Evolutionary conservation across 2,888 invertebrate genomes (phyloP), one percentile per base, ranked within the genome.

Genomic region (Cactoblastis cactorum): DNA sequence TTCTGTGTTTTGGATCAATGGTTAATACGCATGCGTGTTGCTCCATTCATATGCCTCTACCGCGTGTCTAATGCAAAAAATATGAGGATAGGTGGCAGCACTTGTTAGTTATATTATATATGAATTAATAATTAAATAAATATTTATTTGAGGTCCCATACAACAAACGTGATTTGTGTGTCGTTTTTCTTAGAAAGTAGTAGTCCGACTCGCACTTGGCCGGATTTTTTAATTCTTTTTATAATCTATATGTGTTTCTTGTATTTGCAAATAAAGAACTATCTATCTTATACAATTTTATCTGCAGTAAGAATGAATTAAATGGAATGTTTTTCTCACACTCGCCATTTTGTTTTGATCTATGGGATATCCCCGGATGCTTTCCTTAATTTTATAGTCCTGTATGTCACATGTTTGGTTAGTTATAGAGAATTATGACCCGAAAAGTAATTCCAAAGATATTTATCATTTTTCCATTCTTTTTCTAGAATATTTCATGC

Each of bases 1-100:
- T 68, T 62, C 62, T 62, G 70, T 69, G 62, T 62, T 55, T 58
- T 67, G 83, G 86, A 87, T 88, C 87, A 76, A 88, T 88, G 74
- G 57, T 59, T 62, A 76, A 61, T 77, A 76, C 86, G 87, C 87
- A 80, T 72, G 87, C 87, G 87, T 75, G 74, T 55, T 80, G 62
- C 58, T 64, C 62, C 83, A 81, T 87, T 83, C 83, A 82, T 80
- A 64, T 62, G 52, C 57, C 58, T 63, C 51, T 50, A 33, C 33
- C 33, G 58, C 55, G 54, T 60, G 61, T 58, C 63, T 69, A 65
- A 61, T 65, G 61, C 53, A 53, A 57, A 54, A 59, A 52, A 49
- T 55, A 59, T 53, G 55, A 69, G 67, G 71, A 72, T 66, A 83
- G 83, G 83, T 81, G 83, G 79, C 77, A 73, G 28, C 15, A 43